Base-by-base conservation (phyloP, 1,140 invertebrate genomes). In the Maconellicoccus hirsutus region DNA sequence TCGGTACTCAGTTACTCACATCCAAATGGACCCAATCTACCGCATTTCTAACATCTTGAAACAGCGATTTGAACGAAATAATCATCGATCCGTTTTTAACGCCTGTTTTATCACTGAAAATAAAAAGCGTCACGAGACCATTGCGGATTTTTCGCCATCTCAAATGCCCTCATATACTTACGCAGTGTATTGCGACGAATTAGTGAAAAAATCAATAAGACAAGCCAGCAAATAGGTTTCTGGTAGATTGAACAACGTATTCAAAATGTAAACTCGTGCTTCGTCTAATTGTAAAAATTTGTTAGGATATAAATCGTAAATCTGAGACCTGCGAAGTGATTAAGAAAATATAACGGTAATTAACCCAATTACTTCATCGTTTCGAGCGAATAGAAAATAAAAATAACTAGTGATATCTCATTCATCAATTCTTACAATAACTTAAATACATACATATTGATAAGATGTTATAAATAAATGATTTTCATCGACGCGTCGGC, bases 1-100 rank as follows among this genome's bases (percentile, higher is more conserved):
- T n/a, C n/a, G n/a, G n/a, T n/a, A n/a, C n/a, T 33, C 3, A 33
- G 12, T 23, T 25, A 66, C 61, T 76, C 76, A 84, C 84, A 76
- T 83, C 81, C 21, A 90, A 84, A 80, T 99, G 96, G 59, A 94
- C 87, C 84, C 85, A 94, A 79, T 98, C 94, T n/a, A 98, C 92
- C 3, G 95, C 93, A 76, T 85, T 87, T 76, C 94, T 83, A 12
- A 98, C 92, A 80, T 98, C 96, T 84, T 97, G 94, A 81, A 97
- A 98, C 77, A 99, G 96, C 66, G 95, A 98, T 79, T 91, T 94
- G 83, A 92, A 99, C n/a, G 94, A 96, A 93, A 99, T 98, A 39
- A 91, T 90, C 23, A 98, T 82, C 76, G 98, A 93, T 1, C 93
- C 94, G 77, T 86, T 88, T 79, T 92, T 89, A 10, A 98, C 93